These are phyloP conservation scores for Drosophila nigricruria DNA, from an alignment of 2,888 invertebrate species.

Conservation along the genomic window DNA sequence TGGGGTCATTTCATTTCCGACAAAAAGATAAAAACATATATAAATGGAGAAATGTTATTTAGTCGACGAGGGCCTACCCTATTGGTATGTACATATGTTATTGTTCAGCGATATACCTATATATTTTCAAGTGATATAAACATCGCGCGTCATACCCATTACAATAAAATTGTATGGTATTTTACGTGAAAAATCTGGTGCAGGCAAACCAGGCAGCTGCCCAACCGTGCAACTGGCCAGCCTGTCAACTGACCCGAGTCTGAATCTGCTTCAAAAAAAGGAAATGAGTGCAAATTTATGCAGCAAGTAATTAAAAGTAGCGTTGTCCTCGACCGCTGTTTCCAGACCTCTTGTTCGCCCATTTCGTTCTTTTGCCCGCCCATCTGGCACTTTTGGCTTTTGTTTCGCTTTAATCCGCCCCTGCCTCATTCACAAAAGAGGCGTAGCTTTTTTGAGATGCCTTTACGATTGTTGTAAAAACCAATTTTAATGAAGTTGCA, in stretches of 20 bases:
- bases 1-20: slow-evolving; percentile 17
- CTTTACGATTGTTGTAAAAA: slow-evolving; percentile 67
- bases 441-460: slow-evolving; percentile 50
- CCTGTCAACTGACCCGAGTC: slow-evolving; percentile 1
- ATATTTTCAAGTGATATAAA: background rate
- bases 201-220: slow-evolving; percentile 22
- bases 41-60: background rate
- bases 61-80: background rate
- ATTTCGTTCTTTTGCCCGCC: background rate
- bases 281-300: slow-evolving; percentile 75
- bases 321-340: slow-evolving; percentile 56
- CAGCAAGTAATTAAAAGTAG: slow-evolving; percentile 76
- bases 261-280: slow-evolving; percentile 11
- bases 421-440: slow-evolving; percentile 3
- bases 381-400: slow-evolving; percentile 14
- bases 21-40: background rate
- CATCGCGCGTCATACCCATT: background rate
- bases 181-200: slow-evolving; percentile 20
- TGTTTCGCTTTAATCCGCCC: slow-evolving; percentile 7
- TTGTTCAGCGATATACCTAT: background rate
- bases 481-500: slow-evolving; percentile 74
- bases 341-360: background rate
- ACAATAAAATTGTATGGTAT: background rate
- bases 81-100: background rate
- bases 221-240: slow-evolving; percentile 3